Conservation (phyloP, 2,797 vertebrate genomes). For the Rallus crepitans region DNA sequence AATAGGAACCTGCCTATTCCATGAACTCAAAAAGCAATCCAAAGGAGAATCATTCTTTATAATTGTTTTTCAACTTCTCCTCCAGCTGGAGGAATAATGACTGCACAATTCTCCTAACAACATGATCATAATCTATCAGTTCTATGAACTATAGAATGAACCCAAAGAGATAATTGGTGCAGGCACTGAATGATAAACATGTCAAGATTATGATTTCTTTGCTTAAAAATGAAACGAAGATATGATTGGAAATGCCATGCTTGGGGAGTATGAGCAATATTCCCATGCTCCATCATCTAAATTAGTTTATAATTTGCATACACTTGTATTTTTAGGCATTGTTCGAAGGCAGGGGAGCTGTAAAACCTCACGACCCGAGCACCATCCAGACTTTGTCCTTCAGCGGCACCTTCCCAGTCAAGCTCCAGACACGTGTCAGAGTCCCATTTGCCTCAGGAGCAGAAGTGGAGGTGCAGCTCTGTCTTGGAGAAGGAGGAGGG, state of each 20-base stretch:
- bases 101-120: conserved; percentile 75
- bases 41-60: conserved; percentile 59
- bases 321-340: conserved; percentile 67
- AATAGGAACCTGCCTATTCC: conserved; percentile 44
- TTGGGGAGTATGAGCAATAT: conserved; percentile 64
- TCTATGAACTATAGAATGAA: conserved; percentile 72
- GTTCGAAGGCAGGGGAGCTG: conserved; percentile 44
- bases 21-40: conserved; percentile 54
- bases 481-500: neutral
- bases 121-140: conserved; percentile 75
- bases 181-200: conserved; percentile 77
- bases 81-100: conserved; percentile 69
- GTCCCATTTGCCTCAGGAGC: neutral
- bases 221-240: conserved; percentile 73
- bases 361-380: conserved; percentile 41
- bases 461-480: neutral
- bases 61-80: conserved; percentile 70
- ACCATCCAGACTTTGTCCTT: conserved; percentile 27
- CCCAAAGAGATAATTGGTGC: conserved; percentile 78
- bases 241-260: conserved; percentile 70
- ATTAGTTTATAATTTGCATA: conserved; percentile 76
- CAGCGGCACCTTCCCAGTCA: conserved; percentile 4
- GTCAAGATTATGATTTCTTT: conserved; percentile 78
- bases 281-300: conserved; percentile 72
- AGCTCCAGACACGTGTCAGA: neutral